Conservation (phyloP, 1,140 invertebrate genomes). For the Musca domestica region DNA sequence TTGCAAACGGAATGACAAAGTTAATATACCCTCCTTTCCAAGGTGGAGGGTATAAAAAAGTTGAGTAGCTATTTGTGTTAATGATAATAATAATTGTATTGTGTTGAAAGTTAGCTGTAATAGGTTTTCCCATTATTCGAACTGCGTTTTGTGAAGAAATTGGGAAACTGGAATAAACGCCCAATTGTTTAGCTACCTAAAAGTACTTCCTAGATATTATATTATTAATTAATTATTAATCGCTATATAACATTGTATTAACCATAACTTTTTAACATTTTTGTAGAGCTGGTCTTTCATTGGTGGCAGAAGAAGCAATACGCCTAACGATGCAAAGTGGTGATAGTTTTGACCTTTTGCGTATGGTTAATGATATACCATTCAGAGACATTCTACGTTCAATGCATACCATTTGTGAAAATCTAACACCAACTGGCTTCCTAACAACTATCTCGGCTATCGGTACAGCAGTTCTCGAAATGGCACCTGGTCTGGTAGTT, state of each 20-base stretch:
- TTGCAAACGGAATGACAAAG: too few relatives aligned
- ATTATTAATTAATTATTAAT: neutral
- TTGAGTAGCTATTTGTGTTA: too few relatives aligned
- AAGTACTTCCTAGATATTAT: too few relatives aligned
- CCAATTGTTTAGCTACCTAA: too few relatives aligned
- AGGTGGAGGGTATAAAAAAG: too few relatives aligned
- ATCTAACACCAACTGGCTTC: slow-evolving; percentile 26
- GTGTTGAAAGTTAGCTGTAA: too few relatives aligned
- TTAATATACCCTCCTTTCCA: too few relatives aligned
- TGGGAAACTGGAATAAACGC: too few relatives aligned
- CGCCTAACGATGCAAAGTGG: neutral
- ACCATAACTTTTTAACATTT: neutral
- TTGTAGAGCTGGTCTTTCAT: slow-evolving; percentile 13
- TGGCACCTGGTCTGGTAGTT: slow-evolving; percentile 31
- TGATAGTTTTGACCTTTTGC: slow-evolving; percentile 40
- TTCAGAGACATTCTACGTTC: slow-evolving; percentile 37
- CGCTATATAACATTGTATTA: neutral
- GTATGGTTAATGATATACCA: slow-evolving; percentile 45
- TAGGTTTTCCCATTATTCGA: too few relatives aligned
- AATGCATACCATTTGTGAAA: slow-evolving; percentile 33
- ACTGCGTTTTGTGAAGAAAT: too few relatives aligned
- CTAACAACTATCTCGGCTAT: slow-evolving; percentile 25
- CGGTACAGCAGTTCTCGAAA: slow-evolving; percentile 24
- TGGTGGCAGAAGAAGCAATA: slow-evolving; percentile 4
- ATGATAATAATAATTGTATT: too few relatives aligned